Evolutionary conservation across 2,797 vertebrate species (phyloP), one percentile per base, ranked within the genome.

Genomic region (Brachymystax lenok): DNA sequence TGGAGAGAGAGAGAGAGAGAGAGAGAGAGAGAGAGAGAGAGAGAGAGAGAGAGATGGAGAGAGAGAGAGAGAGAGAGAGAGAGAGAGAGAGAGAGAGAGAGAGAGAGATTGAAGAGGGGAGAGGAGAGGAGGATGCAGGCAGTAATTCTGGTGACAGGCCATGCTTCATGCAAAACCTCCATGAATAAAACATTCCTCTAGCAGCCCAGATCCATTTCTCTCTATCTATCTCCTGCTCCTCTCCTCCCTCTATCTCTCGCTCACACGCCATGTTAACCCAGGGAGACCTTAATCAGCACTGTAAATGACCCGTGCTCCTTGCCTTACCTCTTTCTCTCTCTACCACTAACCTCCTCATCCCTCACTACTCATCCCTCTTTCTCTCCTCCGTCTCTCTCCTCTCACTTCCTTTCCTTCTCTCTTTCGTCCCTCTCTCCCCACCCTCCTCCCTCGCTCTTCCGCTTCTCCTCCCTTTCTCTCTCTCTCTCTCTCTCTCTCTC

Each of bases 121-220:
- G 77, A 79, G 87, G 90, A 74, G 63, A 77, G 4, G 51, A 51
- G 71, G 76, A 67, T 83, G 86, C 87, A 90, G 85, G 90, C 81
- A 80, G 88, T 88, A 91, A 92, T 92, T 89, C n/a, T 83, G 78
- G 75, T 90, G 90, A 91, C 90, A 92, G 91, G 92, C 90, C 90
- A 91, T 93, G 92, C 90, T 85, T 95, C 93, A 93, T 92, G 87
- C 90, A 92, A 92, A 91, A 91, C 89, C 84, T 83, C 74, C 90
- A 95, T 95, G 93, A 94, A 94, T 94, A 94, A 94, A 94, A 90
- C 90, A 94, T 94, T 76, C 4, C 75, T 87, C 82, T 85, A 79
- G 81, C 88, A 83, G 87, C 88, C 87, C 82, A 71, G 84, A 91
- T 91, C 89, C 89, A 92, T 91, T 90, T 89, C 61, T 80, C 28